Percentiles rank a stretch among this genome's conserved stretches.
phyloP scores from a whole-genome alignment of 2,113 vertebrate species.

The Cyphomyrus discorhynchus region DNA sequence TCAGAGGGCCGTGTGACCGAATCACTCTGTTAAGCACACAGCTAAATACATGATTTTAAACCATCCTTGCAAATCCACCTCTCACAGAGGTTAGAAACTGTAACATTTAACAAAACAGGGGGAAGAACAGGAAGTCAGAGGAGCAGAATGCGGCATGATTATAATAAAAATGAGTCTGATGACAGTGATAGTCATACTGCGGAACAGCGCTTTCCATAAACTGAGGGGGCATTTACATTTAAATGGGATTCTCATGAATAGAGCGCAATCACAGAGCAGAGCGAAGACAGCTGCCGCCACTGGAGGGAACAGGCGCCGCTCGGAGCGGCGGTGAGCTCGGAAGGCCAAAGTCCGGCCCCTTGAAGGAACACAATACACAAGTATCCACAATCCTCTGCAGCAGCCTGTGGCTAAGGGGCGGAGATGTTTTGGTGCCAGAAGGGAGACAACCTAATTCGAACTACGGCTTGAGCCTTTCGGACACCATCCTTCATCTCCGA shows the following conservation, averaged over 20 bases:
- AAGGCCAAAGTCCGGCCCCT: not conserved
- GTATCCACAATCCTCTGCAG: not conserved
- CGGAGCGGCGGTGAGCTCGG: not conserved
- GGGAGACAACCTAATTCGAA: not conserved
- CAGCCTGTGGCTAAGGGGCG: not conserved
- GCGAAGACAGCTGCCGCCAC: not conserved
- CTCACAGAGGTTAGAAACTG: not conserved
- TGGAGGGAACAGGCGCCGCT: not conserved
- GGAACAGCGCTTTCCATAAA: conserved; percentile 11
- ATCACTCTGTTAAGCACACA: not conserved
- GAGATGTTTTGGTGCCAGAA: not conserved
- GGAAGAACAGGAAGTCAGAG: not conserved
- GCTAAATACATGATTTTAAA: not conserved
- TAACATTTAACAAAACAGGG: not conserved
- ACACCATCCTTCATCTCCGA: not conserved
- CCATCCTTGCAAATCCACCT: not conserved
- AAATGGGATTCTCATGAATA: conserved; percentile 13
- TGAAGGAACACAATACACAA: not conserved
- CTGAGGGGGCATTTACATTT: conserved; percentile 14
- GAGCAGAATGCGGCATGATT: conserved; percentile 9
- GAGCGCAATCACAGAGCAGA: not conserved
- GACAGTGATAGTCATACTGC: conserved; percentile 7
- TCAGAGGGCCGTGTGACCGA: not conserved
- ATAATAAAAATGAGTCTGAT: conserved; percentile 18
- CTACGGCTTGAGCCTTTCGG: not conserved